phyloP scores from a whole-genome alignment of 2,888 invertebrate species.

The Frankliniella fusca region DNA sequence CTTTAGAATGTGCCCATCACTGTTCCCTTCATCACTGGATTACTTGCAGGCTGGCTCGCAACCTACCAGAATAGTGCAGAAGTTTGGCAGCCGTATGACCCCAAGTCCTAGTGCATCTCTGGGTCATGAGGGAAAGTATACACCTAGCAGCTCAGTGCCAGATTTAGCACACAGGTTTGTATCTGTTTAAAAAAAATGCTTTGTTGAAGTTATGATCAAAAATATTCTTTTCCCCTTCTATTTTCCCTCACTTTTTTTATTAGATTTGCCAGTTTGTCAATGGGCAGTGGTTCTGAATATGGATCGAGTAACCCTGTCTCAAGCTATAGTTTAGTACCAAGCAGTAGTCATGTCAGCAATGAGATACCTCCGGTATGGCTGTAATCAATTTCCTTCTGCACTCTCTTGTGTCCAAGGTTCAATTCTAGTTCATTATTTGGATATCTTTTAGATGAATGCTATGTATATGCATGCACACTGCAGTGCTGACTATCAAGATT shows the following conservation, averaged over 20 bases:
- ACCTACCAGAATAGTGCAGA: conserved; percentile 55
- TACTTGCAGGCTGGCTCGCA: conserved; percentile 42
- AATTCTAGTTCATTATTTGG: neutral
- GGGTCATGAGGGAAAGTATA: conserved; percentile 77
- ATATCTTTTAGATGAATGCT: neutral
- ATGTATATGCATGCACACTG: conserved; percentile 2
- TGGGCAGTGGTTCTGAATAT: conserved; percentile 46
- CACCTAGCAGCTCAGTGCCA: conserved; percentile 64
- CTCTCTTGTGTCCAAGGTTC: too few species aligned
- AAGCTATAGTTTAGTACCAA: neutral
- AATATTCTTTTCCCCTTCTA: neutral
- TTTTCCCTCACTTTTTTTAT: conserved; percentile 30
- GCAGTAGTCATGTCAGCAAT: neutral
- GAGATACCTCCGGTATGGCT: neutral
- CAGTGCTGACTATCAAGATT: neutral
- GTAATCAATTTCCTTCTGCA: too few species aligned
- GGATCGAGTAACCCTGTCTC: conserved; percentile 18
- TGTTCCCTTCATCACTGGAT: conserved; percentile 40
- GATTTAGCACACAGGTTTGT: conserved; percentile 55
- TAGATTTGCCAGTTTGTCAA: conserved; percentile 67
- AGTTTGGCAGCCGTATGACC: conserved; percentile 68
- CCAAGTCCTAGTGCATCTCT: conserved; percentile 63
- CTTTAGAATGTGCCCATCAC: neutral
- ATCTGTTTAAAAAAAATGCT: conserved; percentile 17
- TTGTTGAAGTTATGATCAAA: neutral